These are phyloP conservation scores for Dicaeum eximium DNA, from an alignment of 2,113 vertebrate species.

Conservation along the genomic window DNA sequence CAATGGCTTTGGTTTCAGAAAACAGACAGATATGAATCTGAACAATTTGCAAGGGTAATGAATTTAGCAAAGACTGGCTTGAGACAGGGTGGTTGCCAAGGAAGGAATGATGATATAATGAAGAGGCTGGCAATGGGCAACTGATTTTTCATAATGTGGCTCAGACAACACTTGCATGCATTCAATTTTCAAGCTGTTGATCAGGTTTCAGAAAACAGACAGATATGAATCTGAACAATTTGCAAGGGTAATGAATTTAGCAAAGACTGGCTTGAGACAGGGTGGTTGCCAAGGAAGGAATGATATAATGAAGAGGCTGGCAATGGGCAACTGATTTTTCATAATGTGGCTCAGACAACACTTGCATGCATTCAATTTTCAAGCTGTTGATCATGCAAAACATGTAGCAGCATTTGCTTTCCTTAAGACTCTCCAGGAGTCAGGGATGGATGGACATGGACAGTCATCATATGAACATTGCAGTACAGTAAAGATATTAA, in stretches of 20 bases:
- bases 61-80: neutral
- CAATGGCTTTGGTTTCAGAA: neutral
- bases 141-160: slow-evolving; percentile 22
- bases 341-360: neutral
- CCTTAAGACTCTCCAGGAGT: neutral
- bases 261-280: neutral
- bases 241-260: slow-evolving; percentile 28
- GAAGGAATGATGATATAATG: neutral
- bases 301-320: neutral
- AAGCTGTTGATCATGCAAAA: neutral
- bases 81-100: neutral
- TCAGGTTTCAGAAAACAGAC: neutral
- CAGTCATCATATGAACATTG: neutral
- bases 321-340: neutral
- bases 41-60: slow-evolving; percentile 28
- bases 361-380: neutral
- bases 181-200: neutral
- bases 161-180: neutral
- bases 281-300: neutral
- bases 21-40: neutral
- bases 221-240: neutral
- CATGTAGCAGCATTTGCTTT: neutral
- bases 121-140: neutral
- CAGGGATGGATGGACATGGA: neutral
- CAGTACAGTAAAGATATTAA: neutral